Base-by-base conservation (phyloP, 2,113 vertebrate species). In the Notarius quadriscutis region DNA sequence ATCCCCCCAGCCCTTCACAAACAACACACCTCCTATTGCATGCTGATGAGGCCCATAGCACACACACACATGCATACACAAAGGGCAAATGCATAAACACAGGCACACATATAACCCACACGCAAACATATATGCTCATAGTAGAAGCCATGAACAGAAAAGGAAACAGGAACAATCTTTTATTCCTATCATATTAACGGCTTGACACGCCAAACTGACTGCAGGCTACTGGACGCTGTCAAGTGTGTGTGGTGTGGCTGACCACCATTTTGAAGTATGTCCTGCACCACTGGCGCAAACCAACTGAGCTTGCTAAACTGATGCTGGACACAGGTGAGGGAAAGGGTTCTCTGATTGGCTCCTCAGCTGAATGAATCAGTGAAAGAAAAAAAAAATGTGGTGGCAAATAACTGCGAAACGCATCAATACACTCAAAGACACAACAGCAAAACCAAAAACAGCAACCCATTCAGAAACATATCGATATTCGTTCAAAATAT, bases 31-130 rank as follows among this genome's bases (percentile, higher is more conserved):
- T 90, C 82, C 90, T 92, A 88, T 92, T 93, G 97, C 97, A 97
- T 96, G 96, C 96, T 95, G 97, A 97, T 97, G 95, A 97, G 96
- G 91, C 91, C 87, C 82, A 83, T 83, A 65, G 71, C 81, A 87
- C 84, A 81, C 74, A 81, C 74, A 83, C 87, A 91, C 91, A 91
- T 87, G 89, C 77, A 25, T 83, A 63, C 72, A 84, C 72, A 71
- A 77, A 10, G 20, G 48, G 48, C 10, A 77, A 77, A 53, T 7
- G 4, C 30, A 82, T 51, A 63, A 41, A 65, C 80, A 63, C 57
- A 82, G 9, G 48, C 57, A 48, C 80, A 25, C 80, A 50, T 48
- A 84, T 69, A 85, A 53, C 72, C 27, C 34, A 55, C 50, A 87
- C 8, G 53, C 55, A 74, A 20, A 75, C 65, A 83, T n/a, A 83